Evolutionary conservation across 1,140 invertebrate species (phyloP), one percentile per base, ranked within the genome.

Genomic region (Musca domestica): DNA sequence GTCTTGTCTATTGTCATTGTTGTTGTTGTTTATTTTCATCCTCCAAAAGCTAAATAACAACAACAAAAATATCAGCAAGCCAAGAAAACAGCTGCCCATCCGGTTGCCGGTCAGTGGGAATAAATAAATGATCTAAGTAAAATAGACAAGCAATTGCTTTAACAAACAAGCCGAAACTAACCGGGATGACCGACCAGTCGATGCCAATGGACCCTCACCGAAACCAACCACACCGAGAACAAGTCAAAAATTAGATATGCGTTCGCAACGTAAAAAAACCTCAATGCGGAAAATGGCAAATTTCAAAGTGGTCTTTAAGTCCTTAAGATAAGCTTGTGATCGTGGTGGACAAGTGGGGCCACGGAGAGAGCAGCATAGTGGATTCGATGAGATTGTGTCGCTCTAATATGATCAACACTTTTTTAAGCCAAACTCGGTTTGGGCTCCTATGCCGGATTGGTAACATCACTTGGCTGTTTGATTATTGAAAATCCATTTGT

Each of bases 91-190:
- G 56, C 56, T 61, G 56, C 56, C 56, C 56, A 61, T 61, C 56
- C 56, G 56, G 56, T 61, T 41, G 12, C 34, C 56, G 56, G n/a
- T 61, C 56, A 61, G 56, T 61, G 56, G 56, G 56, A 61, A 61
- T 61, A 61, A 58, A 58, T 30, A 30, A 61, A 30, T 56, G 34
- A 61, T 34, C 30, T 61, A 61, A 41, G 54, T 27, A 58, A 58
- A 51, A 51, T 51, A 51, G 48, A 51, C 48, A 51, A 22, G 20
- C 48, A 51, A 51, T 51, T 22, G 48, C 34, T 41, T 41, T 41
- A 41, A 41, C 34, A 41, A 41, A 41, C 34, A 41, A 41, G 34
- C 34, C 34, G 34, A 41, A 41, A 41, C 34, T 41, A 41, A 41
- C 34, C 12, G 12, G 6, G 34, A 41, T 30, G 3, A 12, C n/a